These are phyloP conservation scores for Beris chalybata DNA, from an alignment of 2,888 invertebrate genomes.

Conservation along the genomic window DNA sequence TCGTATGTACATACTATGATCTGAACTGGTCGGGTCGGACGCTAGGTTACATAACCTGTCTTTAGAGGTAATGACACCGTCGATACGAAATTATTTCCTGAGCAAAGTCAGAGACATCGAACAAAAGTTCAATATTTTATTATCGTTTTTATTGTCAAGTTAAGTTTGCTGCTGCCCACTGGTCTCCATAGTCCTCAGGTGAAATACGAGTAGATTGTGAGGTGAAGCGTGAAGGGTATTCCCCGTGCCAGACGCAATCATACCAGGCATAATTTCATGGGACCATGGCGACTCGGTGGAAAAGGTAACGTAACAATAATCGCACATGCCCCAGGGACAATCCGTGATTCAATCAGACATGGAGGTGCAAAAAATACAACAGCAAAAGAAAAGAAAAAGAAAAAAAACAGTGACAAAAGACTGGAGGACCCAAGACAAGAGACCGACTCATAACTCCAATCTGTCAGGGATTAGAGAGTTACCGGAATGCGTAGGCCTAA, in stretches of 20 bases:
- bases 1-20: constrained; percentile 13
- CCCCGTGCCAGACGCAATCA: background rate
- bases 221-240: constrained; percentile 4
- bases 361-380: constrained; percentile 15
- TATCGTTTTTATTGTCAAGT: too few species aligned
- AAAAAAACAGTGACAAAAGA: background rate
- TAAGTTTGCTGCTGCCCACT: constrained; percentile 1
- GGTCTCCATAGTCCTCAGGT: background rate
- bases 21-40: background rate
- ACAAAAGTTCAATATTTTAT: too few species aligned
- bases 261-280: background rate
- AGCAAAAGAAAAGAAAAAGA: too few species aligned
- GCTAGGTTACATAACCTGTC: too few species aligned
- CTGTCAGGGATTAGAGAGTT: constrained; percentile 26
- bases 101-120: background rate
- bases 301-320: constrained; percentile 10
- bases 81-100: constrained; percentile 3
- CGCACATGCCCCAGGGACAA: constrained; percentile 20
- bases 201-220: constrained; percentile 12
- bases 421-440: constrained; percentile 1
- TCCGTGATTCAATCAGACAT: constrained; percentile 23
- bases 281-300: background rate
- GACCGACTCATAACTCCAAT: constrained; percentile 17
- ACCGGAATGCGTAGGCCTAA: constrained; percentile 24
- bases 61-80: too few species aligned